phyloP scores from a whole-genome alignment of 2,797 vertebrate species.

The Enteromius viviparus region DNA sequence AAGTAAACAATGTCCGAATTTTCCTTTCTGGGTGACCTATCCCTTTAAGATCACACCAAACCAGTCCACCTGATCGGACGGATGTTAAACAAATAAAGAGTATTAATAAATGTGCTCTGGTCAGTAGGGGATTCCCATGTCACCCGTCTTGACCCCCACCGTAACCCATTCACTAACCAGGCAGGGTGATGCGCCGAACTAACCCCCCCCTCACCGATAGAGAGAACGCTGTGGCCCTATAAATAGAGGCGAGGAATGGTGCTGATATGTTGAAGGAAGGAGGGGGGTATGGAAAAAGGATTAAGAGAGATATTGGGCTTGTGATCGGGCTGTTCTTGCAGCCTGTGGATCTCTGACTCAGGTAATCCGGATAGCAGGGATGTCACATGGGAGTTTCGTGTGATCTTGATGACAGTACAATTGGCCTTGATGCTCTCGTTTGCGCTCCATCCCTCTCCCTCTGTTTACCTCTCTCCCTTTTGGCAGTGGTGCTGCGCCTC shows the following conservation, averaged over 20 bases:
- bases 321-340: conserved; percentile 58
- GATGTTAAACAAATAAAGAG: conserved; percentile 35
- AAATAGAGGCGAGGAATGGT: conserved; percentile 79
- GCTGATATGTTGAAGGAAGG: conserved; percentile 75
- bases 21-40: conserved; percentile 6
- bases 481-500: not conserved
- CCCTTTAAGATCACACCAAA: conserved; percentile 18
- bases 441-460: not conserved
- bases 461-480: conserved; percentile 16
- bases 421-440: not conserved
- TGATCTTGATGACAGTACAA: conserved; percentile 10
- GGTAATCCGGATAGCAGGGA: conserved; percentile 25
- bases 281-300: conserved; percentile 77
- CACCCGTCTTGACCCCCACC: conserved; percentile 15
- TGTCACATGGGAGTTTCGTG: conserved; percentile 1
- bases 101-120: conserved; percentile 40
- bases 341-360: conserved; percentile 28
- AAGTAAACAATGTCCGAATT: not conserved
- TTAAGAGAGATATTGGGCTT: conserved; percentile 74
- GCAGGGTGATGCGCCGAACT: not conserved
- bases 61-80: conserved; percentile 6
- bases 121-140: conserved; percentile 33
- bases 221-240: conserved; percentile 70
- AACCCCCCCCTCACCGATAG: conserved; percentile 1
- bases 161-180: conserved; percentile 18